Conservation (phyloP, 2,797 vertebrate genomes). For the Enteromius viviparus region DNA sequence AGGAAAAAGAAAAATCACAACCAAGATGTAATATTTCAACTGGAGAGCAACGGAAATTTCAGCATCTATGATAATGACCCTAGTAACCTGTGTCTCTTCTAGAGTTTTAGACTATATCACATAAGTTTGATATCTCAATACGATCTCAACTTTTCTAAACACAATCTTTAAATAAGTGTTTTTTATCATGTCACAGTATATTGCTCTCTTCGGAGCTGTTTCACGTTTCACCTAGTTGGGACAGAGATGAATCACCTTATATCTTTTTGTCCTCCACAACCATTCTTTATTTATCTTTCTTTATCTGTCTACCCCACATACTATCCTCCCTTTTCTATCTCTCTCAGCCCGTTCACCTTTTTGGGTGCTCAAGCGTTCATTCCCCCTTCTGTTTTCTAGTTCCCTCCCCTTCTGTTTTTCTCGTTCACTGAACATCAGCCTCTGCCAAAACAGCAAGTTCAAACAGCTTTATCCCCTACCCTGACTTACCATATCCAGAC, state of each 20-base stretch:
- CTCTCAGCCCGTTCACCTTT: not conserved
- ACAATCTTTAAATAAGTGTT: not conserved
- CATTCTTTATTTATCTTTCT: slow-evolving; percentile 25
- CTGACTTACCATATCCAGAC: slow-evolving; percentile 37
- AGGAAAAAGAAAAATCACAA: not conserved
- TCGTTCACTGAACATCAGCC: slow-evolving; percentile 22
- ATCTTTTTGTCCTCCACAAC: slow-evolving; percentile 30
- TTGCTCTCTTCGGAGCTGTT: not conserved
- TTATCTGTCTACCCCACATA: slow-evolving; percentile 19
- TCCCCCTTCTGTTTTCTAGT: slow-evolving; percentile 21
- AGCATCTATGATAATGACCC: not conserved
- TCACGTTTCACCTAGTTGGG: not conserved
- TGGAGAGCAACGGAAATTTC: not conserved
- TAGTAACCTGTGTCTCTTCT: not conserved
- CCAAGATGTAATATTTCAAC: not conserved
- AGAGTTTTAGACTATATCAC: not conserved
- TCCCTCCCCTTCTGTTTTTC: slow-evolving; percentile 1
- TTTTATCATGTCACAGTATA: not conserved
- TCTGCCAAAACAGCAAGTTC: slow-evolving; percentile 37
- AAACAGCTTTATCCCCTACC: slow-evolving; percentile 27
- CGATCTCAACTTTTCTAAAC: not conserved
- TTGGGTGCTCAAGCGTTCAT: slow-evolving; percentile 3
- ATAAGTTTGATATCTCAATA: not conserved
- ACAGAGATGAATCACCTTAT: slow-evolving; percentile 8
- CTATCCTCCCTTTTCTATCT: slow-evolving; percentile 14